Percentiles rank a stretch among this genome's conserved stretches.
Evolutionary conservation across 1,140 invertebrate genomes (phyloP).

Genomic region (Brachionus plicatilis): DNA sequence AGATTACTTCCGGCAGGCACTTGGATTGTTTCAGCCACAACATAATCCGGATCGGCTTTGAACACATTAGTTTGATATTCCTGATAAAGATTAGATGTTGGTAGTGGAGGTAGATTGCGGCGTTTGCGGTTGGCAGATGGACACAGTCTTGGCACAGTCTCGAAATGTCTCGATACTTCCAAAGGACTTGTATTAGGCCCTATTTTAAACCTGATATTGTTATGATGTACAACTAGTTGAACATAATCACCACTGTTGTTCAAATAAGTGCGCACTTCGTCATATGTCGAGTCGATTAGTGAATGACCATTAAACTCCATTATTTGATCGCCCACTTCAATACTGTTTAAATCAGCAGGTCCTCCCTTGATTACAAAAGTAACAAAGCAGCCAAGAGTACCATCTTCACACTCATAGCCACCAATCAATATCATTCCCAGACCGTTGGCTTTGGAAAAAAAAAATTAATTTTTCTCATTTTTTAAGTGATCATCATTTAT

Average conservation of each 20-base stretch:
- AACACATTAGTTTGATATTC: neutral
- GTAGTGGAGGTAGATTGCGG: slow-evolving; percentile 34
- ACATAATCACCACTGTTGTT: slow-evolving; percentile 74
- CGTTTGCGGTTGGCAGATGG: neutral
- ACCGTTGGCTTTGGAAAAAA: slow-evolving; percentile 62
- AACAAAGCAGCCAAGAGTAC: slow-evolving; percentile 77
- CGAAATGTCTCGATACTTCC: slow-evolving; percentile 34
- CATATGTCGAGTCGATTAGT: slow-evolving; percentile 78
- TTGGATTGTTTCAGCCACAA: neutral
- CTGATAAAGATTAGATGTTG: neutral
- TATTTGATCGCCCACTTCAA: slow-evolving; percentile 54
- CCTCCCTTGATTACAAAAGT: slow-evolving; percentile 83
- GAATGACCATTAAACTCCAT: slow-evolving; percentile 77
- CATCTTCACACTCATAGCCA: slow-evolving; percentile 74
- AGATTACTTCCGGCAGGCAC: neutral
- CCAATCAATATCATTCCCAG: slow-evolving; percentile 88
- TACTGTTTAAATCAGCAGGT: slow-evolving; percentile 65
- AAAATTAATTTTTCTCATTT: no score
- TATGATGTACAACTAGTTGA: slow-evolving; percentile 56
- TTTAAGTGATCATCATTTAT: no score
- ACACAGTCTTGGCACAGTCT: slow-evolving; percentile 24
- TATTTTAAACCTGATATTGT: slow-evolving; percentile 4
- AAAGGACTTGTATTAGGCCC: slow-evolving; percentile 7
- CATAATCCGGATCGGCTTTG: neutral
- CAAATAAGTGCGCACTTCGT: slow-evolving; percentile 77